Evolutionary conservation across 2,797 vertebrate genomes (phyloP), one percentile per base, ranked within the genome.

Genomic region (Cryptoprocta ferox): DNA sequence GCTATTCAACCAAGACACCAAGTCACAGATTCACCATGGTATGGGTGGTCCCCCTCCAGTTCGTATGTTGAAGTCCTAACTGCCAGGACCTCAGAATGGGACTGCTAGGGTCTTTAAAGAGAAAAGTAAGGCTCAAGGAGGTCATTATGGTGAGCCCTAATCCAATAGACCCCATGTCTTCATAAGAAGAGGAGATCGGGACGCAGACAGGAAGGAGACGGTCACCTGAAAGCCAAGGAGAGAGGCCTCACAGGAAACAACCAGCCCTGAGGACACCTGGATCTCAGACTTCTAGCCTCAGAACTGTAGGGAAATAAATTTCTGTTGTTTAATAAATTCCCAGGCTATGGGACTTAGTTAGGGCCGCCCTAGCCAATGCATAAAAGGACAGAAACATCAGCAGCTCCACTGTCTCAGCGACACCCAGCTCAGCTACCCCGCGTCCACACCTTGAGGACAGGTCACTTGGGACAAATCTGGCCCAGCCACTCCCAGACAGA

Each of bases 321-420:
- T 28, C 50, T 85, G 30, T 59, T 35, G 11, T 16, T 66, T 42
- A 82, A 76, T 75, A 30, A 45, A 30, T 75, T 75, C 18, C 48
- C 13, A 11, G 37, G 13, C 15, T 35, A 5, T 8, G 16, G n/a
- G 26, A 26, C 84, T 59, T 26, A 12, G 39, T 56, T 39, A 11
- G 0, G 10, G 39, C 53, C 18, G 2, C 50, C n/a, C 3, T 2
- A 48, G 24, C 39, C 90, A 56, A 66, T 0, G 2, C 15, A 6
- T 32, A 12, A 48, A 65, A 3, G n/a, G n/a, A 16, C 53, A 8
- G 65, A 80, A 37, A 19, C 42, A 18, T 21, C 19, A 3, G 59
- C 13, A 48, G 50, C 59, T 32, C 50, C 15, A 0, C 53, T 53
- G 26, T 42, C 45, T 65, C 18, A 18, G 11, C 3, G 53, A 50